phyloP scores from a whole-genome alignment of 2,797 vertebrate species.

The Sebastes variabilis region DNA sequence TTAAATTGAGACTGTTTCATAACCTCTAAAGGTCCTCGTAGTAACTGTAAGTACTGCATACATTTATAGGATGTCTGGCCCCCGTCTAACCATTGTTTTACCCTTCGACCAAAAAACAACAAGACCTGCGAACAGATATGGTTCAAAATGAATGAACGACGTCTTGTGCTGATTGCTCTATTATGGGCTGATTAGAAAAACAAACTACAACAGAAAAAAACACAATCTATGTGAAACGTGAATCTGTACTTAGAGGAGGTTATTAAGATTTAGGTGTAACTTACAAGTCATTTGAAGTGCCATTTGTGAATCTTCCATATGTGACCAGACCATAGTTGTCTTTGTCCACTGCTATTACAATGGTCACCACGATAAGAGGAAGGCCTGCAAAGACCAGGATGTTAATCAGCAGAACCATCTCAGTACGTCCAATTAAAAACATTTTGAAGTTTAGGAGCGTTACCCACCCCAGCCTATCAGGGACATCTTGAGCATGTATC shows the following conservation, averaged over 20 bases:
- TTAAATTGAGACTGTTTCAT: no score
- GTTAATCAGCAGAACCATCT: background rate
- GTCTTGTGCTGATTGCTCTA: background rate
- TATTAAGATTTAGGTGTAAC: slow-evolving; percentile 52
- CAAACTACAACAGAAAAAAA: background rate
- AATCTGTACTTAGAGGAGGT: background rate
- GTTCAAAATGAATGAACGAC: background rate
- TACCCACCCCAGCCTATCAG: slow-evolving; percentile 94
- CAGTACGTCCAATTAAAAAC: background rate
- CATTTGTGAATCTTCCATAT: slow-evolving; percentile 83
- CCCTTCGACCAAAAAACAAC: no score
- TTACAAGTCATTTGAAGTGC: slow-evolving; percentile 90
- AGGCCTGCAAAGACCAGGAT: slow-evolving; percentile 78
- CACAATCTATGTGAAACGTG: background rate
- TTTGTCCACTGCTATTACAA: slow-evolving; percentile 87
- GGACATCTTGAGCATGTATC: slow-evolving; percentile 95
- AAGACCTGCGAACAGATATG: background rate
- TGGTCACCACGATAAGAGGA: slow-evolving; percentile 87
- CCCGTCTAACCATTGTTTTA: background rate
- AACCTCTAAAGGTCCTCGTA: background rate
- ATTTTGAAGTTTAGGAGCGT: background rate
- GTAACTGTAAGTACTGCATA: background rate
- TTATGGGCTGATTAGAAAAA: background rate
- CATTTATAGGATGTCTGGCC: background rate
- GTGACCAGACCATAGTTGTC: slow-evolving; percentile 88